A percentile compares a stretch with the other conserved stretches of the same genome.
Conservation (phyloP, 2,888 invertebrate genomes). For the Caenorhabditis plicata region DNA sequence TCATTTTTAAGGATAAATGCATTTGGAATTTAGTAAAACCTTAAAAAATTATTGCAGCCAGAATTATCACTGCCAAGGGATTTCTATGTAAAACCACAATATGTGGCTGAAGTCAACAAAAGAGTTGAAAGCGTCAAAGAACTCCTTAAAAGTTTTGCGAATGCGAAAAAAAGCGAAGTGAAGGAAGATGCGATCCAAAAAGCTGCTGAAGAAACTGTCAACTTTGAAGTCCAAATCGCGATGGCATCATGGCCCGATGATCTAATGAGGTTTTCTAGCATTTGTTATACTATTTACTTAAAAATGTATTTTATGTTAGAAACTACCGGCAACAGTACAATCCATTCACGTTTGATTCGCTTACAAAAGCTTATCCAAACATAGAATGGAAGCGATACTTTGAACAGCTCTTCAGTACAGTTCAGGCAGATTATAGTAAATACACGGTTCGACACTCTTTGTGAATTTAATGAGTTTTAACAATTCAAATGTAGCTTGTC, state of each 20-base stretch:
- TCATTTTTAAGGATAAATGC: no score
- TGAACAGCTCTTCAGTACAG: conserved; percentile 25
- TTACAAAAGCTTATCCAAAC: conserved; percentile 32
- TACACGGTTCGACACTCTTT: conserved; percentile 1
- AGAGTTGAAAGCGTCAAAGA: conserved; percentile 28
- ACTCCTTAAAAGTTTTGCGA: conserved; percentile 27
- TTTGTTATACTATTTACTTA: conserved; percentile 2
- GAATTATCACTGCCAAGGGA: conserved; percentile 44
- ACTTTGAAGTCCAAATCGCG: conserved; percentile 43
- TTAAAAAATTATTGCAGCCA: conserved; percentile 40
- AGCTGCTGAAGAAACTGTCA: conserved; percentile 27
- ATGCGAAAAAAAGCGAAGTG: conserved; percentile 11
- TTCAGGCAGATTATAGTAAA: no score
- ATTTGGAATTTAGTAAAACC: not conserved
- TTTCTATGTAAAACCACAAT: conserved; percentile 54
- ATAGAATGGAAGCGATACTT: conserved; percentile 46
- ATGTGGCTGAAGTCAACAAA: conserved; percentile 35
- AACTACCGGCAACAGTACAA: conserved; percentile 60
- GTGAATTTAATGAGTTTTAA: conserved; percentile 15
- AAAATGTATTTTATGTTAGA: conserved; percentile 19
- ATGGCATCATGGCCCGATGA: conserved; percentile 52
- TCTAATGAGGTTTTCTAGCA: conserved; percentile 24
- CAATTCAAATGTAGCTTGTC: conserved; percentile 28
- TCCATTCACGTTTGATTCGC: conserved; percentile 38
- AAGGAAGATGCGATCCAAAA: conserved; percentile 11